A percentile compares a stretch with the other conserved stretches of the same genome.
Conservation (phyloP, 2,888 invertebrate genomes). For the Drosophila sordidula region DNA sequence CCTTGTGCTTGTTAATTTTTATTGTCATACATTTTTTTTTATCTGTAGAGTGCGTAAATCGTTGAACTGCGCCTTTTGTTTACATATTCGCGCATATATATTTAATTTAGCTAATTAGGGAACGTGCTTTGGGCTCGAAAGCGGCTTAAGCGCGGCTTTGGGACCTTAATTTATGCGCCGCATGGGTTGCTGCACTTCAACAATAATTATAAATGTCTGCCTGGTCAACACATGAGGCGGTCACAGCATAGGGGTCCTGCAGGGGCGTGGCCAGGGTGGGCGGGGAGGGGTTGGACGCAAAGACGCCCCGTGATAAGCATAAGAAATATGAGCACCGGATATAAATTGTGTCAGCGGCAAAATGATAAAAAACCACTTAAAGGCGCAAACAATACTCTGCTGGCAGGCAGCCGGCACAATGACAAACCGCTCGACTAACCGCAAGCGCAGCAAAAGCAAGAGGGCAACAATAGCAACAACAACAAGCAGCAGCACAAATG, state of each 20-base stretch:
- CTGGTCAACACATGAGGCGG: constrained; percentile 70
- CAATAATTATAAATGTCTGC: constrained; percentile 68
- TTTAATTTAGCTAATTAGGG: constrained; percentile 83
- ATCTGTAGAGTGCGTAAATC: constrained; percentile 50
- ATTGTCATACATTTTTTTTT: constrained; percentile 1
- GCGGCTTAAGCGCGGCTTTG: constrained; percentile 67
- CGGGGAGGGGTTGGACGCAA: constrained; percentile 1
- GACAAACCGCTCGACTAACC: constrained; percentile 81
- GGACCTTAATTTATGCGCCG: constrained; percentile 70
- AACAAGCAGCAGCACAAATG: constrained; percentile 34
- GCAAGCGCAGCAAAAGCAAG: constrained; percentile 64
- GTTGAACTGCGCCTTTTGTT: constrained; percentile 55
- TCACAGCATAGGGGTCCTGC: constrained; percentile 12
- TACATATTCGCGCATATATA: constrained; percentile 74
- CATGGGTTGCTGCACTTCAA: constrained; percentile 76
- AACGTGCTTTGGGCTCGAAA: constrained; percentile 70
- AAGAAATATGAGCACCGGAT: constrained; percentile 85
- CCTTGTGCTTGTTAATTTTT: not conserved
- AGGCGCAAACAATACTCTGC: constrained; percentile 82
- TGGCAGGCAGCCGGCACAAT: constrained; percentile 71
- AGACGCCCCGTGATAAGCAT: constrained; percentile 80
- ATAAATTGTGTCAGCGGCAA: constrained; percentile 85
- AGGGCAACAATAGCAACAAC: constrained; percentile 44
- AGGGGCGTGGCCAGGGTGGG: not conserved
- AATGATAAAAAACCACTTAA: constrained; percentile 84